Conservation (phyloP, 1,140 invertebrate genomes). For the Tribolium madens region DNA sequence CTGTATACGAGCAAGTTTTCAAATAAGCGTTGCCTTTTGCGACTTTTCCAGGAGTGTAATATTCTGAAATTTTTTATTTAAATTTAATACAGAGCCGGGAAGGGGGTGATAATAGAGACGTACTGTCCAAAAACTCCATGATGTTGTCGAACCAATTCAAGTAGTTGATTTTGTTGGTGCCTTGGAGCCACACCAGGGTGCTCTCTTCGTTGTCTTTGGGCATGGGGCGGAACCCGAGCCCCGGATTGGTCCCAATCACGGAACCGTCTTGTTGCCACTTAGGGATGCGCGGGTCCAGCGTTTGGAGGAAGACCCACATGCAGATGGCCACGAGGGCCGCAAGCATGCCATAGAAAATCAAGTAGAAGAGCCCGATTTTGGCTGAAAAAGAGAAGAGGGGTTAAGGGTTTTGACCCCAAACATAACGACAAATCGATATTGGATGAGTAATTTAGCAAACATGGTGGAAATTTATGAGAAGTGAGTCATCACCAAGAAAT, state of each 20-base stretch:
- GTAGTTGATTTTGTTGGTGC: conserved; percentile 81
- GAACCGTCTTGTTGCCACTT: conserved; percentile 85
- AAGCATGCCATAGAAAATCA: conserved; percentile 90
- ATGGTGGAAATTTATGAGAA: too few species aligned
- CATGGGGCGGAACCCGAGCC: conserved; percentile 93
- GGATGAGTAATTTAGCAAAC: background rate
- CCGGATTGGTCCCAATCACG: conserved; percentile 92
- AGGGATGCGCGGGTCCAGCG: conserved; percentile 87
- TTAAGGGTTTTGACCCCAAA: background rate
- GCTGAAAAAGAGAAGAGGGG: conserved; percentile 69
- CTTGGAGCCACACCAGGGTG: conserved; percentile 93
- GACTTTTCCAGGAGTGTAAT: conserved; percentile 70
- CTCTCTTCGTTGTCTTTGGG: conserved; percentile 92
- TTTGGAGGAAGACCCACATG: conserved; percentile 93
- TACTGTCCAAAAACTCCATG: conserved; percentile 78
- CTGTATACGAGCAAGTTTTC: conserved; percentile 71
- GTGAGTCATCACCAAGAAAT: too few species aligned
- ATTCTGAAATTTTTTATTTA: too few species aligned
- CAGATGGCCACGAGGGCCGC: conserved; percentile 89
- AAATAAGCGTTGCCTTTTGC: conserved; percentile 71
- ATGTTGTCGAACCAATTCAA: conserved; percentile 83
- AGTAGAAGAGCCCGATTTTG: conserved; percentile 92
- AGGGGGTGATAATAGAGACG: conserved; percentile 17
- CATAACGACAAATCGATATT: background rate
- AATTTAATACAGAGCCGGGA: too few species aligned